A percentile compares a stretch with the other conserved stretches of the same genome.
Evolutionary conservation across 2,888 invertebrate genomes (phyloP).

Genomic region (Penaeus monodon): DNA sequence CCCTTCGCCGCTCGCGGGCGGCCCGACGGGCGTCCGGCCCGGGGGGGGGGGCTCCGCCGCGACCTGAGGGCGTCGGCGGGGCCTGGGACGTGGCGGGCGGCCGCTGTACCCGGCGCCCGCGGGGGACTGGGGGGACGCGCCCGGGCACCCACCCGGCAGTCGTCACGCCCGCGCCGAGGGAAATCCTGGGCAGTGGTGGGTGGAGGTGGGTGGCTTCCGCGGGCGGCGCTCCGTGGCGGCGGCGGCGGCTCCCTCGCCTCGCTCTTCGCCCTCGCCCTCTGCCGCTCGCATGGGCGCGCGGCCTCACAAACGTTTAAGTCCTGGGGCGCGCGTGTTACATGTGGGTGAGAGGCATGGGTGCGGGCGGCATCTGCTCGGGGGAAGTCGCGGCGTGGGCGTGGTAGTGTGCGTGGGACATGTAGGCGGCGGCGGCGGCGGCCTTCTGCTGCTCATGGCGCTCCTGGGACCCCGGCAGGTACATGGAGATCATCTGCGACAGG

Average conservation of each 20-base stretch:
- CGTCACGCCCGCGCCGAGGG: conserved; percentile 2
- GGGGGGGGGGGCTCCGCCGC: conserved; percentile 9
- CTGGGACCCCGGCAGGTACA: conserved; percentile 64
- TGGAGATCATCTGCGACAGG: conserved; percentile 64
- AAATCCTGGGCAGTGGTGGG: background rate
- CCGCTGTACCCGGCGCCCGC: background rate
- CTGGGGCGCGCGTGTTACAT: conserved; percentile 50
- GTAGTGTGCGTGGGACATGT: conserved; percentile 64
- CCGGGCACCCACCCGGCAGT: background rate
- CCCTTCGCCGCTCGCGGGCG: background rate
- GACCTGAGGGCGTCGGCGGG: background rate
- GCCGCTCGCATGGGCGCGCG: conserved; percentile 7
- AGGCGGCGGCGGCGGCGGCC: conserved; percentile 63
- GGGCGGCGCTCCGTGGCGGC: background rate
- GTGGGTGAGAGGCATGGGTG: conserved; percentile 63
- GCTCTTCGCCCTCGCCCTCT: background rate
- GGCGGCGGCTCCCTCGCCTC: background rate
- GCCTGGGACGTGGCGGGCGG: background rate
- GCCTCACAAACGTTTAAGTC: background rate
- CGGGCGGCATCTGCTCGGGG: conserved; percentile 63
- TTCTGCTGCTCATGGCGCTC: conserved; percentile 64
- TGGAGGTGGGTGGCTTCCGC: background rate
- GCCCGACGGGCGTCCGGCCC: background rate
- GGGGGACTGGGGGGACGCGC: conserved; percentile 18
- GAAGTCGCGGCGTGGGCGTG: conserved; percentile 63